Percentiles rank a stretch among this genome's conserved stretches.
phyloP scores from a whole-genome alignment of 2,113 vertebrate genomes.

The Neopipo cinnamomea region DNA sequence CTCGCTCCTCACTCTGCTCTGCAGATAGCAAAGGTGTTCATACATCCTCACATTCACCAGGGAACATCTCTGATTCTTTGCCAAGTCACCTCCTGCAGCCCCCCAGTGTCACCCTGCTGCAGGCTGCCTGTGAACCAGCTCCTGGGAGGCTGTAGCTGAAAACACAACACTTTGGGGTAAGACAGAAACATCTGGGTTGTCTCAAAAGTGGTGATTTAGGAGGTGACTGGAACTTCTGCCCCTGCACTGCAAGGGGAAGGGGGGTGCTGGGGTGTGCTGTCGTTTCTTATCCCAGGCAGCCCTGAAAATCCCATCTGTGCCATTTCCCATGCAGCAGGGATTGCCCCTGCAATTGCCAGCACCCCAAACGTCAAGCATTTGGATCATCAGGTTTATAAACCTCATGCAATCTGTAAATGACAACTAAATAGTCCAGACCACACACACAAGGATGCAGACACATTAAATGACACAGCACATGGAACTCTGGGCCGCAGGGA shows the following conservation, averaged over 20 bases:
- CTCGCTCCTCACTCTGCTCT: neutral
- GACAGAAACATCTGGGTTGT: neutral
- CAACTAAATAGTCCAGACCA: neutral
- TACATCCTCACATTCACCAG: neutral
- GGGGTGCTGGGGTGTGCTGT: neutral
- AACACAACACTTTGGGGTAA: neutral
- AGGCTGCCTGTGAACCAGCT: neutral
- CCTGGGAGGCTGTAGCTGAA: neutral
- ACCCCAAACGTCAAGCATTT: neutral
- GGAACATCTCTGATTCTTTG: neutral
- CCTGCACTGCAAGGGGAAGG: neutral
- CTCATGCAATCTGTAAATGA: neutral
- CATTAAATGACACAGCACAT: neutral
- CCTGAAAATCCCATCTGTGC: neutral
- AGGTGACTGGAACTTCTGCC: neutral
- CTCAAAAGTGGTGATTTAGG: neutral
- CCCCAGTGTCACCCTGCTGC: rapidly evolving
- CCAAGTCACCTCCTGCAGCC: neutral
- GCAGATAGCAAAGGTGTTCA: neutral
- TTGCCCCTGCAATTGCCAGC: neutral
- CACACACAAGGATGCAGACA: rapidly evolving
- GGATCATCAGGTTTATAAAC: neutral
- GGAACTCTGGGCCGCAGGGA: neutral
- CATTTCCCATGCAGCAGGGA: neutral
- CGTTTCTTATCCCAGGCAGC: neutral